Evolutionary conservation across 2,113 vertebrate genomes (phyloP).

Genomic region (Neofelis nebulosa): DNA sequence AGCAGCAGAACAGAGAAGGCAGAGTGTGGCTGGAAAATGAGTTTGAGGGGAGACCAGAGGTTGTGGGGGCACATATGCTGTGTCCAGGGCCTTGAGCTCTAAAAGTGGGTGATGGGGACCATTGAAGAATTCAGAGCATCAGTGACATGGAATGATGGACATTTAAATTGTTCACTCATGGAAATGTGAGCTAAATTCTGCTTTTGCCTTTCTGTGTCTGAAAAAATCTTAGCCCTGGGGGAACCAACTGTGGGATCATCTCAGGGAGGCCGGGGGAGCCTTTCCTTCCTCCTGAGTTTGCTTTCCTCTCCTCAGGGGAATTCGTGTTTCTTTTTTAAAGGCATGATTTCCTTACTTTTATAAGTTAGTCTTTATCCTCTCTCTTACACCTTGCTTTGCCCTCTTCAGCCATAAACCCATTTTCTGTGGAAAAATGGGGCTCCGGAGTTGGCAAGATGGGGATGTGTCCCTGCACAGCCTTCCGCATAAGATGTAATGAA

Average conservation of each 20-base stretch:
- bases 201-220: background rate
- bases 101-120: background rate
- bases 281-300: background rate
- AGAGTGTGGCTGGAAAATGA: background rate
- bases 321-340: background rate
- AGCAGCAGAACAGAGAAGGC: background rate
- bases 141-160: background rate
- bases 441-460: background rate
- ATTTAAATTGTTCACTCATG: background rate
- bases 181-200: background rate
- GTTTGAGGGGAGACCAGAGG: background rate
- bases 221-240: background rate
- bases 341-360: background rate
- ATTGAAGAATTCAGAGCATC: background rate
- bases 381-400: background rate
- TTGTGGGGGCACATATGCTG: accelerated
- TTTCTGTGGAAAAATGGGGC: background rate
- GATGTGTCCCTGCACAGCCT: background rate
- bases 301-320: background rate
- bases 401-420: background rate
- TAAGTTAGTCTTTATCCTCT: background rate
- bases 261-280: background rate
- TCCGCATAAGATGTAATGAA: background rate
- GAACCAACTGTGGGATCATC: background rate
- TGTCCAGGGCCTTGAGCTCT: background rate